These are phyloP conservation scores for Scaptomyza polygonia DNA, from an alignment of 2,888 invertebrate species.

Conservation along the genomic window DNA sequence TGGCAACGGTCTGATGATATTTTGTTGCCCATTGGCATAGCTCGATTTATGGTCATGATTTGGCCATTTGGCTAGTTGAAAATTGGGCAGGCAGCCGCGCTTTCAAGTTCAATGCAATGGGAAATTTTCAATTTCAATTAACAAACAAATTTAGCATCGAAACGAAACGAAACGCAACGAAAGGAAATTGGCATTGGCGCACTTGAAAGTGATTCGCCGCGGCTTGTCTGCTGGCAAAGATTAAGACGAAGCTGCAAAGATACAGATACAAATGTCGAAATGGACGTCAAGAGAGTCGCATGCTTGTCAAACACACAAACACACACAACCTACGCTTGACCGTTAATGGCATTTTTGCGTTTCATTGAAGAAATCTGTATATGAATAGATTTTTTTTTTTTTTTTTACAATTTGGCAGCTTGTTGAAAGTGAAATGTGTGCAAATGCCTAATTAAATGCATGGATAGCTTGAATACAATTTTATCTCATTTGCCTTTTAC, in stretches of 20 bases:
- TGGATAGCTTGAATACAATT: conserved; percentile 45
- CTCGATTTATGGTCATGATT: conserved; percentile 46
- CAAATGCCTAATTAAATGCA: conserved; percentile 78
- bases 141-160: conserved; percentile 32
- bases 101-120: conserved; percentile 73
- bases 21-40: not conserved
- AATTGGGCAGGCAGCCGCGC: conserved; percentile 27
- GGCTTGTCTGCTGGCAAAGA: conserved; percentile 36
- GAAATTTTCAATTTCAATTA: conserved; percentile 74
- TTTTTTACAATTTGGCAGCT: conserved; percentile 74
- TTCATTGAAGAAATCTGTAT: conserved; percentile 65
- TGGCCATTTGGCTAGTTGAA: conserved; percentile 24
- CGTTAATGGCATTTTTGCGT: conserved; percentile 78
- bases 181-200: conserved; percentile 56
- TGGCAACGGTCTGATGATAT: conserved; percentile 52
- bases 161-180: conserved; percentile 10
- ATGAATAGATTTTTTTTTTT: conserved; percentile 16
- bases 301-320: conserved; percentile 2
- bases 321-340: conserved; percentile 69
- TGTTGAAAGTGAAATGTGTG: conserved; percentile 80
- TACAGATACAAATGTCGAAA: conserved; percentile 33
- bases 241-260: conserved; percentile 39
- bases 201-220: conserved; percentile 72
- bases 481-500: conserved; percentile 38
- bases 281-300: conserved; percentile 4